Evolutionary conservation across 1,140 invertebrate genomes (phyloP).

Genomic region (Phymorhynchus buccinoides): DNA sequence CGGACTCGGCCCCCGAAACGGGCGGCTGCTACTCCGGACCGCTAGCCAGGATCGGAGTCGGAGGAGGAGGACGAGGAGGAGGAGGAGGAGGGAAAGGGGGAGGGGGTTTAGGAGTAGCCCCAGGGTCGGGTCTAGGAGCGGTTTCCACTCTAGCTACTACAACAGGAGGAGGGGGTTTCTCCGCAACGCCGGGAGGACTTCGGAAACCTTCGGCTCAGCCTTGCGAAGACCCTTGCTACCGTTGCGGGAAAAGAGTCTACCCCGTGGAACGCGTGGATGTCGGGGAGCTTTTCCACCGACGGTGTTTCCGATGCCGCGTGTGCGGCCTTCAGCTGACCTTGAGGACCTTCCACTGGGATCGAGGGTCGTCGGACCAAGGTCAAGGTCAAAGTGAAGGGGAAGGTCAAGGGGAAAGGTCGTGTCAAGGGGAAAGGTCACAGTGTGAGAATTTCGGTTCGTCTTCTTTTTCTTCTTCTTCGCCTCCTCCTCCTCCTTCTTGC

Average conservation of each 20-base stretch:
- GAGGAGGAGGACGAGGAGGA: background rate
- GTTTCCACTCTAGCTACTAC: background rate
- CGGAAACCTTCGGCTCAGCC: slow-evolving; percentile 34
- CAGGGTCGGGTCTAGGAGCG: background rate
- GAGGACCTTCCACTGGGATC: slow-evolving; percentile 67
- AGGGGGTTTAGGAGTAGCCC: background rate
- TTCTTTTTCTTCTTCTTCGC: too few relatives aligned
- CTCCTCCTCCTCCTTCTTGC: too few relatives aligned
- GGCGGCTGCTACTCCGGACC: too few relatives aligned
- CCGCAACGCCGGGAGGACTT: background rate
- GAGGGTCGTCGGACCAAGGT: slow-evolving; percentile 27
- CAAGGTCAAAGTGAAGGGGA: slow-evolving; percentile 9
- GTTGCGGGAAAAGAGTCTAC: slow-evolving; percentile 69
- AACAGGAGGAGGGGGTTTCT: background rate
- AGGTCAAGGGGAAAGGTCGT: background rate
- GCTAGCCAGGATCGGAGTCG: slow-evolving; percentile 34
- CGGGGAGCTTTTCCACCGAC: slow-evolving; percentile 67
- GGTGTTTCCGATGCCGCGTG: slow-evolving; percentile 67
- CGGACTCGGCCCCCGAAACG: slow-evolving; percentile 52
- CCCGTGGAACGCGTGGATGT: slow-evolving; percentile 70
- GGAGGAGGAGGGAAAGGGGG: background rate
- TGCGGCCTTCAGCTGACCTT: slow-evolving; percentile 66
- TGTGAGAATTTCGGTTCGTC: background rate
- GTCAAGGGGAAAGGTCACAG: background rate
- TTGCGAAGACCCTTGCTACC: slow-evolving; percentile 62